Base-by-base conservation (phyloP, 2,797 vertebrate species). In the Naso thynnoides region DNA sequence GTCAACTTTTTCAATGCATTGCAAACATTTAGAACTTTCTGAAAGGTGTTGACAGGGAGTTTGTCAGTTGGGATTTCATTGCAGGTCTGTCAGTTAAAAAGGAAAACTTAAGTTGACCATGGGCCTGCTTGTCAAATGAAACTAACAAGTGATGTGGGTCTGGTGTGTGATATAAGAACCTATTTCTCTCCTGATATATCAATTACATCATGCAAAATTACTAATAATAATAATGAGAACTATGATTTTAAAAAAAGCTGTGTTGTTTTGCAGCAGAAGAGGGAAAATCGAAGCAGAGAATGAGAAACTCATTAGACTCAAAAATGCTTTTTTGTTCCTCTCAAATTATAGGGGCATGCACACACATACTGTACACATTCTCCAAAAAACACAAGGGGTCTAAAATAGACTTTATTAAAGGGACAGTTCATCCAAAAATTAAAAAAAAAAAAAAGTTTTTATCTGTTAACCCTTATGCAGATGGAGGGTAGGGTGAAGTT, bases 181-280 rank as follows among this genome's bases (percentile, higher is more conserved):
- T 24, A 29, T 63, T 29, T 55, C 9, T 21, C 47, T 9, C 10
- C 6, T 60, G 23, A 23, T 38, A 52, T 53, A 61, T 26, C 26
- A 26, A 33, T 49, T 18, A 11, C 11, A 4, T 55, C 29, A 33
- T 48, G 38, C 23, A 10, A 54, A 47, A 4, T 29, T 33, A 33
- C 33, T 21, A 47, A 39, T 5, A 19, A 36, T 36, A 27, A 33
- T 4, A 23, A n/a, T 42, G 42, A 15, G 7, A 50, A 50, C 23
- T 57, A 16, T 21, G 26, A 19, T 23, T n/a, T n/a, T n/a, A n/a
- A n/a, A n/a, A n/a, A n/a, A n/a, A n/a, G n/a, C n/a, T n/a, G 52
- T 41, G 47, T 58, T 76, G 48, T 75, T 83, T 66, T 61, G n/a
- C 3, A 39, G 49, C 38, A 47, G 60, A 8, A 9, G 29, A 71